Base-by-base conservation (phyloP, 2,888 invertebrate genomes). In the Spialia ferax region DNA sequence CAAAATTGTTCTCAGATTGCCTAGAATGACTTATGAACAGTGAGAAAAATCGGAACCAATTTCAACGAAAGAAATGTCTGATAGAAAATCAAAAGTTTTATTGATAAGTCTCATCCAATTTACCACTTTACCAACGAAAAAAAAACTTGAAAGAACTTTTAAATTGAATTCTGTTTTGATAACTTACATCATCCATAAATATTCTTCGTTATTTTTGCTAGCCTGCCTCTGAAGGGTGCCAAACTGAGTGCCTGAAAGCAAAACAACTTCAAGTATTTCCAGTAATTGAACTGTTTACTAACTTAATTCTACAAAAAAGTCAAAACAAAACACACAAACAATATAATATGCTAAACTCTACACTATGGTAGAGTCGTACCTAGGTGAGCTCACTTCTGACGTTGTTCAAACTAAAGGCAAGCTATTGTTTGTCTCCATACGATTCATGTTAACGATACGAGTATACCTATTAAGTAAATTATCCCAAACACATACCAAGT, bases 151-250 rank as follows among this genome's bases (percentile, higher is more conserved):
- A 48, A 29, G 26, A 10, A 65, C 4, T 52, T 52, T 52, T 26
- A 59, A 26, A 65, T 48, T 52, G 23, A 35, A 66, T 42, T 60
- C 22, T 22, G 15, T 22, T 59, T 50, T 48, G 18, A 32, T 15
- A 72, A 83, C 93, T 92, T 79, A 93, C 93, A 93, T 88, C 90
- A 93, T 93, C 88, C 91, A 93, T 69, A 93, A 79, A 72, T 92
- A 92, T 70, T 93, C 93, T 60, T 93, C 93, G 72, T 89, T 82
- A 70, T 67, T 86, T 75, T 91, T 93, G 80, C 86, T 91, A 13
- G 86, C 76, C 73, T 83, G 85, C 69, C 86, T 83, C 73, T 86
- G 89, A 20, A 87, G 75, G 20, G 79, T 72, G 23, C 81, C 82
- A 62, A 77, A 82, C 68, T 86, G 86, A 38, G 85, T 69, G 74